phyloP scores from a whole-genome alignment of 2,113 vertebrate species.

The Neogale vison region DNA sequence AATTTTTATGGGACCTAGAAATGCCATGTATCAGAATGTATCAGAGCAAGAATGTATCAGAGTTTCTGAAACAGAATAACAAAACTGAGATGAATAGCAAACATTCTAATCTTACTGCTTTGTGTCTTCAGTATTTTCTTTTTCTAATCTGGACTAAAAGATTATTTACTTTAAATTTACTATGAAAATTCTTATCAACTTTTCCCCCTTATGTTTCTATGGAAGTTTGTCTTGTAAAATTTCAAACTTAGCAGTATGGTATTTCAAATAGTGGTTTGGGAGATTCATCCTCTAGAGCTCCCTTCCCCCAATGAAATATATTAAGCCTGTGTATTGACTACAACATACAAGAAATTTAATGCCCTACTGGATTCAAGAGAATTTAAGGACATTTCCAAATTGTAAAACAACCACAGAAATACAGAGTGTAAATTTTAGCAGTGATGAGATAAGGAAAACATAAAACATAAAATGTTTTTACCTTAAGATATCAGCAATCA shows the following conservation, averaged over 20 bases:
- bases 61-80: background rate
- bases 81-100: background rate
- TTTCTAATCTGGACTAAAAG: background rate
- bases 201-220: background rate
- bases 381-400: background rate
- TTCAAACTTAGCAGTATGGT: background rate
- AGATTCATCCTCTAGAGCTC: background rate
- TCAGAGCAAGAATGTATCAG: background rate
- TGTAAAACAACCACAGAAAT: background rate
- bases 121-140: background rate
- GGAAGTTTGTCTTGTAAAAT: background rate
- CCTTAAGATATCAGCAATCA: background rate
- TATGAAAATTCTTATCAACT: background rate
- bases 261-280: background rate
- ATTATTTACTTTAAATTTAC: background rate
- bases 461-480: background rate
- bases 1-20: background rate
- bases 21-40: background rate
- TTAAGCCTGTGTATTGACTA: background rate
- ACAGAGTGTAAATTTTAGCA: background rate
- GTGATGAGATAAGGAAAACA: background rate
- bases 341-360: background rate
- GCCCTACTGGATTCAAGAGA: background rate
- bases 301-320: background rate
- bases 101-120: background rate